These are phyloP conservation scores for Pediacus dermestoides DNA, from an alignment of 2,888 invertebrate genomes.

Conservation along the genomic window DNA sequence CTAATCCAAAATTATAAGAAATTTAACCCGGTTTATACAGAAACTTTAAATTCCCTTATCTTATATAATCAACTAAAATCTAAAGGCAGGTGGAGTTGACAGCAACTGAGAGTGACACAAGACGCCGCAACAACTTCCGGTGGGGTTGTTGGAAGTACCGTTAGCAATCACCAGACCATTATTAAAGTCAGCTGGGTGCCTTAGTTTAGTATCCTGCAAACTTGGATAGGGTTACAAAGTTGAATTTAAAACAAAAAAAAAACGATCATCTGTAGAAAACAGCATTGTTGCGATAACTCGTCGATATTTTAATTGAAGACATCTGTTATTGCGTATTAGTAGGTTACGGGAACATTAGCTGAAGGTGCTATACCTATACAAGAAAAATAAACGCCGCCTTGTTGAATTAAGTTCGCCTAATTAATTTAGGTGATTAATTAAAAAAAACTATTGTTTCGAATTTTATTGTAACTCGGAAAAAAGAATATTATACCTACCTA, in stretches of 20 bases:
- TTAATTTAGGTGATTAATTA: too few relatives aligned
- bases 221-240: neutral
- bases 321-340: slow-evolving; percentile 16
- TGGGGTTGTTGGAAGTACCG: neutral
- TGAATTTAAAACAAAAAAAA: neutral
- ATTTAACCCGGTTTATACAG: too few relatives aligned
- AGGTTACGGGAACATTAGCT: slow-evolving; percentile 22
- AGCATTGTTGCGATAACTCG: slow-evolving; percentile 5
- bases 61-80: too few relatives aligned
- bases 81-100: slow-evolving; percentile 7
- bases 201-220: neutral
- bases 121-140: neutral
- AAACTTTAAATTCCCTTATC: too few relatives aligned
- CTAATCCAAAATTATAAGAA: too few relatives aligned
- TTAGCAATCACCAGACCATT: neutral
- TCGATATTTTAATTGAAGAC: slow-evolving; percentile 9
- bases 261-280: too few relatives aligned
- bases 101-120: neutral
- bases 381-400: too few relatives aligned
- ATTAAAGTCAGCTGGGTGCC: slow-evolving; percentile 4
- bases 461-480: too few relatives aligned
- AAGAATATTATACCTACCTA: too few relatives aligned
- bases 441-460: too few relatives aligned
- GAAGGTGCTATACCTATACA: too few relatives aligned
- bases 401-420: too few relatives aligned